Percentiles rank a stretch among this genome's conserved stretches.
Evolutionary conservation across 2,797 vertebrate genomes (phyloP).

Genomic region (Anguilla megastoma): DNA sequence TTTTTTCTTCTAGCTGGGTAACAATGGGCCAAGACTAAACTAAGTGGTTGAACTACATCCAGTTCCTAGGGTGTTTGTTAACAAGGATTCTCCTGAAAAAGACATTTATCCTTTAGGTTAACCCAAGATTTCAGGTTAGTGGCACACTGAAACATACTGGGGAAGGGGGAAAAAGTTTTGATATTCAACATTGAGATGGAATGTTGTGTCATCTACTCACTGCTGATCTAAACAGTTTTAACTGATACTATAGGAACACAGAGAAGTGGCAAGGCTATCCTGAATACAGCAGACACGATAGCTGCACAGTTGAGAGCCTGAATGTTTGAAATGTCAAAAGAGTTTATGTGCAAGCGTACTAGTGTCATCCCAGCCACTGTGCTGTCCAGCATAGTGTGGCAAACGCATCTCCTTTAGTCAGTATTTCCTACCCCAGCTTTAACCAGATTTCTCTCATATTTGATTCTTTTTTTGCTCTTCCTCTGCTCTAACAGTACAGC

Average conservation of each 20-base stretch:
- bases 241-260: too few relatives aligned
- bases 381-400: too few relatives aligned
- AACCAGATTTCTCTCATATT: neutral
- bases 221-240: too few relatives aligned
- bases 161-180: neutral
- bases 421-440: neutral
- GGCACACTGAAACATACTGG: neutral
- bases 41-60: slow-evolving; percentile 18
- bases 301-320: too few relatives aligned
- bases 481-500: neutral
- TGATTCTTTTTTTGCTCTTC: neutral
- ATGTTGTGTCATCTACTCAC: too few relatives aligned
- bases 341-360: too few relatives aligned
- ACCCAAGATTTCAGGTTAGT: neutral
- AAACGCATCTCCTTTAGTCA: neutral
- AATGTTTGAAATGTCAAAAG: too few relatives aligned
- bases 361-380: too few relatives aligned
- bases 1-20: neutral
- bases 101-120: slow-evolving; percentile 19
- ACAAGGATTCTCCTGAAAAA: neutral
- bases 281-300: too few relatives aligned
- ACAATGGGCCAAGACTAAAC: slow-evolving; percentile 10
- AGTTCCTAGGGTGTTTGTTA: neutral
- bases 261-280: too few relatives aligned
- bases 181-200: too few relatives aligned